These are phyloP conservation scores for Antigone vipio DNA, from an alignment of 2,113 vertebrate species.

Conservation along the genomic window DNA sequence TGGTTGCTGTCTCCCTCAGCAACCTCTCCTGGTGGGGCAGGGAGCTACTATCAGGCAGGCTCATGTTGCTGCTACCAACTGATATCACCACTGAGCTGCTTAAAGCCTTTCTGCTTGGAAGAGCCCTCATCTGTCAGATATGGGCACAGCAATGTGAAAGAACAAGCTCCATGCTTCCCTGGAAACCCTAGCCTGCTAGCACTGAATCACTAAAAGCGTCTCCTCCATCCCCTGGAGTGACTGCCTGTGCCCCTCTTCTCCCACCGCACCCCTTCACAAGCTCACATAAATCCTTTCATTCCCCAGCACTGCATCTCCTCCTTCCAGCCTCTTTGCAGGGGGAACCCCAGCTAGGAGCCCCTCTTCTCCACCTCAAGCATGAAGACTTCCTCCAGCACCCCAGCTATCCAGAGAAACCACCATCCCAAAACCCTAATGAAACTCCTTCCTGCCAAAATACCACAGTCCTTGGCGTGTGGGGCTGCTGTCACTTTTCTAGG, in stretches of 20 bases:
- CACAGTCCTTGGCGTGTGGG: rapidly evolving
- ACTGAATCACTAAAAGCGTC: background rate
- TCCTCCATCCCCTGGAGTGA: background rate
- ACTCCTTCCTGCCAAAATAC: background rate
- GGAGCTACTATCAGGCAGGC: background rate
- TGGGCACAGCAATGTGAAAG: background rate
- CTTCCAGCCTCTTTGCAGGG: background rate
- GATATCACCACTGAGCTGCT: rapidly evolving
- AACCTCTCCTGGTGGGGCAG: rapidly evolving
- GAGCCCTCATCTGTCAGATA: background rate
- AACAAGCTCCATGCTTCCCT: background rate
- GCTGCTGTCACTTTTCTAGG: background rate
- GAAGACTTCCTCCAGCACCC: background rate
- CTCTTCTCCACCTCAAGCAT: background rate
- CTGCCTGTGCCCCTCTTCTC: background rate
- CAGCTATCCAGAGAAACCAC: background rate
- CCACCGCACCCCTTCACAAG: background rate
- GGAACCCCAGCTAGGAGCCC: rapidly evolving
- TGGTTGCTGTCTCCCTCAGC: background rate
- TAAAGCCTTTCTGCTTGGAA: background rate
- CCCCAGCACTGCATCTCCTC: background rate
- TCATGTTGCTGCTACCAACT: background rate
- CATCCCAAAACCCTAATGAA: background rate
- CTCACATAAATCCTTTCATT: background rate
- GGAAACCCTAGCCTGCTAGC: background rate